A percentile compares a stretch with the other conserved stretches of the same genome.
Conservation (phyloP, 2,888 invertebrate genomes). For the Serrognathus titanus region DNA sequence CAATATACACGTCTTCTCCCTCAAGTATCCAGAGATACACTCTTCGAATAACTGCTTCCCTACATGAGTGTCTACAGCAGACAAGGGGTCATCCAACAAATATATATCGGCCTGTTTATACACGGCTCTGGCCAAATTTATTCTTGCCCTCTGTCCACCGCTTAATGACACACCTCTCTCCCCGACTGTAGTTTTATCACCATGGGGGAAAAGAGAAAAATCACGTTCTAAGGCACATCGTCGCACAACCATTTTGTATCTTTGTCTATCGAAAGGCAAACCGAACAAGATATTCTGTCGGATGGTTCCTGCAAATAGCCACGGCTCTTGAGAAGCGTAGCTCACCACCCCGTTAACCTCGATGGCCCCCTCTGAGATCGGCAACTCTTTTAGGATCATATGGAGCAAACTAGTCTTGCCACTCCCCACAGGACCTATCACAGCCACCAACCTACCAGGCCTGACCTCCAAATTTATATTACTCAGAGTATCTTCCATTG, state of each 20-base stretch:
- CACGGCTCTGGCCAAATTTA: constrained; percentile 82
- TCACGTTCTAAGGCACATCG: constrained; percentile 73
- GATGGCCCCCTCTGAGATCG: constrained; percentile 62
- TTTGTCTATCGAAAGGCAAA: constrained; percentile 63
- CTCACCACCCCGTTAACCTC: constrained; percentile 67
- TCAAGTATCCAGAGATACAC: constrained; percentile 65
- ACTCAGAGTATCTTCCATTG: constrained; percentile 64
- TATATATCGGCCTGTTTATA: constrained; percentile 85
- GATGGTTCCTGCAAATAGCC: constrained; percentile 80
- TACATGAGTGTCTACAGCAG: constrained; percentile 91
- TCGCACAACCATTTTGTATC: constrained; percentile 63
- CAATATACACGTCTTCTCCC: constrained; percentile 69
- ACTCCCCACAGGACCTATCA: constrained; percentile 65
- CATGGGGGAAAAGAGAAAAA: constrained; percentile 72
- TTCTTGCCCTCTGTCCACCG: constrained; percentile 85
- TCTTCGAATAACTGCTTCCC: constrained; percentile 85
- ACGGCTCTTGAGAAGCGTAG: constrained; percentile 85
- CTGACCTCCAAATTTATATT: constrained; percentile 64
- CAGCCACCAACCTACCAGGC: constrained; percentile 56
- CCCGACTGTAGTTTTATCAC: constrained; percentile 81
- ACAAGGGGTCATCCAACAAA: constrained; percentile 85
- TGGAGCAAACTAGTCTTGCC: constrained; percentile 61
- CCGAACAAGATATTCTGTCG: constrained; percentile 93
- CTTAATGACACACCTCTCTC: constrained; percentile 75
- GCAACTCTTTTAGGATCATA: constrained; percentile 69